Evolutionary conservation across 2,888 invertebrate species (phyloP).

Genomic region (Hartigia nigra): DNA sequence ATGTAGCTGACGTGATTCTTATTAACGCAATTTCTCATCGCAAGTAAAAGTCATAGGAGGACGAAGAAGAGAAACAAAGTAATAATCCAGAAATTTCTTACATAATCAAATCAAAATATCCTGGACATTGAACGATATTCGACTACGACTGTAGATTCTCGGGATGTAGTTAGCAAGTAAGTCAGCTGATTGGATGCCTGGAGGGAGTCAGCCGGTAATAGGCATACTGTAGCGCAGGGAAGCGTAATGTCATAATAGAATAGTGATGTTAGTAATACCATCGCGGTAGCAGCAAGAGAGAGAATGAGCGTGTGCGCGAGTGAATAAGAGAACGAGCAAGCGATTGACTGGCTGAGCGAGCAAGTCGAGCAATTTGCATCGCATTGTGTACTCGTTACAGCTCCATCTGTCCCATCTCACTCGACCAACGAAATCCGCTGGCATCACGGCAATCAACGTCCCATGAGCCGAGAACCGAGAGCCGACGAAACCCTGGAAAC

Average conservation of each 20-base stretch:
- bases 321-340: conserved; percentile 33
- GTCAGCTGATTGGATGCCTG: conserved; percentile 64
- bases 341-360: conserved; percentile 18
- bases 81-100: not conserved
- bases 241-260: conserved; percentile 63
- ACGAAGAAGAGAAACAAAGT: not conserved
- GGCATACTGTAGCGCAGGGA: conserved; percentile 42
- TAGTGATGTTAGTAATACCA: conserved; percentile 65
- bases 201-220: conserved; percentile 49
- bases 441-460: conserved; percentile 54
- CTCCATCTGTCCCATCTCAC: conserved; percentile 55
- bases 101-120: not conserved
- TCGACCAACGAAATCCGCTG: conserved; percentile 28
- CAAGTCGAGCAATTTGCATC: conserved; percentile 62
- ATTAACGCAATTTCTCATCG: not conserved
- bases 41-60: not conserved
- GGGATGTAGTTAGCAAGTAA: conserved; percentile 52
- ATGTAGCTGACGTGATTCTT: not conserved
- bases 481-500: conserved; percentile 52
- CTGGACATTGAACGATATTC: not conserved
- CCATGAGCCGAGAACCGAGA: conserved; percentile 35
- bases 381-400: conserved; percentile 64
- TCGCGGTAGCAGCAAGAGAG: conserved; percentile 42
- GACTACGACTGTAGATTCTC: not conserved
- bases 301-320: conserved; percentile 18